Base-by-base conservation (phyloP, 2,888 invertebrate species). In the Fissipunctia ypsillon region DNA sequence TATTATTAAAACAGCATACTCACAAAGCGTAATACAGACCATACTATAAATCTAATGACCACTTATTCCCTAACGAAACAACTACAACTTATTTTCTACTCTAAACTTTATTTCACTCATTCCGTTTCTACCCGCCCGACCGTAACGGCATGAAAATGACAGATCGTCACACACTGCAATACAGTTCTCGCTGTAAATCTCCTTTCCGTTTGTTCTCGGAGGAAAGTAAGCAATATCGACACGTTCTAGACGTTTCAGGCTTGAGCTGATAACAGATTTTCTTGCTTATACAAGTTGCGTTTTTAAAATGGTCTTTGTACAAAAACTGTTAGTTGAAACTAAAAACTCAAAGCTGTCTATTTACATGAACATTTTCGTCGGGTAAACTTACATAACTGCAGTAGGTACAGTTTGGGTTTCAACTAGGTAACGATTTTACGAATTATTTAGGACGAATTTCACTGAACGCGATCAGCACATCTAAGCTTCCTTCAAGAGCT, bases 141-240 rank as follows among this genome's bases (percentile, higher is more conserved):
- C 28, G 35, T 67, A 81, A 59, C 56, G 68, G 78, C 64, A 72
- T 45, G 56, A 81, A 61, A 72, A 81, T 81, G 82, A 80, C 77
- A 65, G 64, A 77, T 80, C 22, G 65, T 31, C 70, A 48, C 54
- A 48, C 52, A 76, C 54, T 35, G 52, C 54, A 68, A 41, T 60
- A 52, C 54, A 67, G 35, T 12, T 41, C 65, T 59, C 57, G 25
- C 67, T 71, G 61, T 61, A 69, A 81, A 77, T 80, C 64, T 61
- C 64, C 52, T 72, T 65, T 52, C 41, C 45, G 57, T 68, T 81
- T 73, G 68, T 69, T 73, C 65, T 54, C 12, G 25, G n/a, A 41
- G 52, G 28, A 59, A 48, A 65, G 68, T 72, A 67, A 77, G 68
- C 45, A 69, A 61, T 61, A 65, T 78, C 65, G 78, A 82, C 68